Base-by-base conservation (phyloP, 2,797 vertebrate genomes). In the Anguilla megastoma region DNA sequence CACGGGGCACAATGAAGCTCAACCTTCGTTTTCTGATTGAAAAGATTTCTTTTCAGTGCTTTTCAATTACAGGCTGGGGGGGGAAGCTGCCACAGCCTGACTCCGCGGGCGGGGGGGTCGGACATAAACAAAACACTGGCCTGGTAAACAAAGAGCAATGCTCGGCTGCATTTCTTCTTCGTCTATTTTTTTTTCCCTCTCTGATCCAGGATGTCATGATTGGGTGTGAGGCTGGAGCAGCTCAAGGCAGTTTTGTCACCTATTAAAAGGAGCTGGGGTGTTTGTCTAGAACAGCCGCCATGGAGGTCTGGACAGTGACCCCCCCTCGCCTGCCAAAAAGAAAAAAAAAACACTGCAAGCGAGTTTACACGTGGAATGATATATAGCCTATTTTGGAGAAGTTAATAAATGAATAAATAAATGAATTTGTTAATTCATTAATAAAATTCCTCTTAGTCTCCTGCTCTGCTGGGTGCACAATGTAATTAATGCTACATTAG, bases 41-140 rank as follows among this genome's bases (percentile, higher is more conserved):
- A 95, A 95, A 94, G 89, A 93, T 92, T 93, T 92, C 66, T 93
- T 94, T 95, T 91, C 90, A 90, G 74, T 88, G 89, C 90, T 94
- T 95, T 95, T 95, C 94, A 95, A 94, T 95, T 95, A 93, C 91
- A 85, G 91, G 88, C 89, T 86, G 69, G 93, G n/a, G 87, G 56
- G 56, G 56, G 56, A 84, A 88, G 88, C 89, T 86, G 33, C 91
- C 88, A 76, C 82, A 24, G 71, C 66, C n/a, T 90, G 89, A 88
- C 86, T 90, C 85, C 87, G 30, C 91, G 90, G 89, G 87, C 45
- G 85, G 79, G 2, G 14, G 83, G 48, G 18, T 84, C 36, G 52
- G 88, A 88, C 83, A 91, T 71, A 84, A 74, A 84, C 30, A 85
- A 85, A 87, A 86, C 27, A 82, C 86, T 88, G 30, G 58, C 87